phyloP scores from a whole-genome alignment of 2,888 invertebrate genomes.

The Tipula lateralis region DNA sequence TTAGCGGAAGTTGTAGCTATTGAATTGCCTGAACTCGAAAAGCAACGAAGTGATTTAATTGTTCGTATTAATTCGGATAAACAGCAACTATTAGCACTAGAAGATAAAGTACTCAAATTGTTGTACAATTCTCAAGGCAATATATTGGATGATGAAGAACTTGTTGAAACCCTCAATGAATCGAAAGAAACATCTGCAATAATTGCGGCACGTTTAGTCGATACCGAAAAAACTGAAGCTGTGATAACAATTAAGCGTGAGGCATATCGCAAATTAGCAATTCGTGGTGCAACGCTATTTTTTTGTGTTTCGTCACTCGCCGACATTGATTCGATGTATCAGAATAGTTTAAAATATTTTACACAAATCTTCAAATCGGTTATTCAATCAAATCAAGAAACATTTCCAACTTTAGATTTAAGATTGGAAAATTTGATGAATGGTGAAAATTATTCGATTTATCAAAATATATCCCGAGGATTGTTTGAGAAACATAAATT shows the following conservation, averaged over 20 bases:
- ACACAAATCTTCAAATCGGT: conserved; percentile 72
- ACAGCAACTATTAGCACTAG: conserved; percentile 74
- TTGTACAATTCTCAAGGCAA: conserved; percentile 81
- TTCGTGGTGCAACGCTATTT: conserved; percentile 82
- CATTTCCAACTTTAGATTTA: conserved; percentile 55
- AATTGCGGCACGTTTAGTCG: conserved; percentile 79
- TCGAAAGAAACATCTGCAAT: conserved; percentile 89
- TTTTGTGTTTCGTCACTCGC: conserved; percentile 85
- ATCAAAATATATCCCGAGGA: conserved; percentile 82
- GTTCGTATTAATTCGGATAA: conserved; percentile 81
- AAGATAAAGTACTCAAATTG: conserved; percentile 82
- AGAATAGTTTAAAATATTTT: conserved; percentile 89
- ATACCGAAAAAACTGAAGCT: conserved; percentile 82
- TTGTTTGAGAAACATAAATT: conserved; percentile 88
- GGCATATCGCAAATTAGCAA: conserved; percentile 79
- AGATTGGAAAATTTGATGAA: conserved; percentile 65
- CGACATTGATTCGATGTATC: conserved; percentile 94
- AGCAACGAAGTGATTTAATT: conserved; percentile 74
- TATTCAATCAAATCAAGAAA: conserved; percentile 69
- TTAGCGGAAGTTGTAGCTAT: conserved; percentile 89
- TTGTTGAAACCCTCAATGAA: conserved; percentile 84
- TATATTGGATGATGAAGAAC: conserved; percentile 88
- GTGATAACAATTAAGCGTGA: conserved; percentile 80
- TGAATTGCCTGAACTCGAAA: conserved; percentile 83
- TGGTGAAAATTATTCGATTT: conserved; percentile 77